phyloP scores from a whole-genome alignment of 2,113 vertebrate species.

The Polyodon spathula region DNA sequence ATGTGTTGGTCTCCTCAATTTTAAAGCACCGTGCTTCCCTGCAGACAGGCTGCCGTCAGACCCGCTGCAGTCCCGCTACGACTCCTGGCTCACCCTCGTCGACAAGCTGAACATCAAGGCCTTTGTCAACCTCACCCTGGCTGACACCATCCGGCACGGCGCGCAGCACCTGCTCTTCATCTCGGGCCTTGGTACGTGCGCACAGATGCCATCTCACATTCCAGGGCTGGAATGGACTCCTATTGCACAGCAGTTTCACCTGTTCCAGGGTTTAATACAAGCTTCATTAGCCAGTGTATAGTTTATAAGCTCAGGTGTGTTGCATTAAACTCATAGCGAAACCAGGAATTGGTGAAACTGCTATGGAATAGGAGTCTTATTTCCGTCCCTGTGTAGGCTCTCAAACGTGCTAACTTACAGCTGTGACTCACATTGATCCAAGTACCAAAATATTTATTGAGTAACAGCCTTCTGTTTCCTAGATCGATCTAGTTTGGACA shows the following conservation, averaged over 20 bases:
- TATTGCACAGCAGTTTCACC: slow-evolving; percentile 2
- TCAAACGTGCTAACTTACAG: too few species aligned
- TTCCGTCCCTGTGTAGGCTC: too few species aligned
- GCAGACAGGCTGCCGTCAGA: slow-evolving; percentile 69
- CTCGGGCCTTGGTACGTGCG: slow-evolving; percentile 73
- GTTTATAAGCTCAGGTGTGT: too few species aligned
- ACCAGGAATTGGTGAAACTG: too few species aligned
- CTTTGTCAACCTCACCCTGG: slow-evolving; percentile 77
- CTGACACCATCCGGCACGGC: slow-evolving; percentile 67
- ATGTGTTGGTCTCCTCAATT: not conserved
- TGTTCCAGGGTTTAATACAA: not conserved
- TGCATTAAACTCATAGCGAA: too few species aligned
- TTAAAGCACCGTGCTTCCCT: not conserved
- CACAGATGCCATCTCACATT: not conserved
- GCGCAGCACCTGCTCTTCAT: slow-evolving; percentile 84
- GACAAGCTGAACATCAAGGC: slow-evolving; percentile 84
- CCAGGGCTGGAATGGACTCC: not conserved
- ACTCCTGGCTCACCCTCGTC: slow-evolving; percentile 79
- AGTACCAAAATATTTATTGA: too few species aligned
- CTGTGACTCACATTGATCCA: too few species aligned
- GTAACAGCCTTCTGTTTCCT: too few species aligned
- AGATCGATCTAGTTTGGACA: too few species aligned
- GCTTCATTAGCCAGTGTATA: too few species aligned
- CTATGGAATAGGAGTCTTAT: too few species aligned
- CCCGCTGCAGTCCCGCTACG: slow-evolving; percentile 72